A percentile compares a stretch with the other conserved stretches of the same genome.
phyloP scores from a whole-genome alignment of 2,113 vertebrate genomes.

The Neolamprologus hecqui region DNA sequence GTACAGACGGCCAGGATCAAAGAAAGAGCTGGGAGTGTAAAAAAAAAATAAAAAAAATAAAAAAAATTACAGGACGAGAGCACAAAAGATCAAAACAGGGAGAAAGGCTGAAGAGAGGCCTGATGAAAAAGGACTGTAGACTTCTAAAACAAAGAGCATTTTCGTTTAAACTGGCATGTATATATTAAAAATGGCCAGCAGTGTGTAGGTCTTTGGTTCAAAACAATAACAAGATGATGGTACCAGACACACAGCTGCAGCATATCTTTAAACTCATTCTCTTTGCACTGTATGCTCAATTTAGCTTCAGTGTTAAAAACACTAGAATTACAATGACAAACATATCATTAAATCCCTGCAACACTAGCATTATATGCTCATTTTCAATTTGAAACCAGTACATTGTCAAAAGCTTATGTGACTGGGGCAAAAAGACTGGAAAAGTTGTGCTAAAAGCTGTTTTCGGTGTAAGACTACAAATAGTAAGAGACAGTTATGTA shows the following conservation, averaged over 20 bases:
- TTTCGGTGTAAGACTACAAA: background rate
- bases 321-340: background rate
- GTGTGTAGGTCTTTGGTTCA: background rate
- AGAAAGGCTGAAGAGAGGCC: background rate
- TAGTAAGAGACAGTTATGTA: background rate
- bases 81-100: background rate
- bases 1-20: background rate
- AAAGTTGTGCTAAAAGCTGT: accelerated
- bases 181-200: background rate
- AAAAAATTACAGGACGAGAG: background rate
- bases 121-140: background rate
- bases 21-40: background rate
- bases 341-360: background rate
- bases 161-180: background rate
- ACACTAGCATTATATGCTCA: background rate
- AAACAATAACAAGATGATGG: background rate
- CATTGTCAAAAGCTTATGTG: background rate
- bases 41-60: background rate
- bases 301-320: background rate
- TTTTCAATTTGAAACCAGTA: background rate
- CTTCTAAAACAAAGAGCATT: background rate
- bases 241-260: background rate
- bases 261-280: background rate
- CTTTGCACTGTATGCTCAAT: background rate
- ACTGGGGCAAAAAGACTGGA: background rate